phyloP scores from a whole-genome alignment of 1,140 invertebrate genomes.

The Penaeus indicus region DNA sequence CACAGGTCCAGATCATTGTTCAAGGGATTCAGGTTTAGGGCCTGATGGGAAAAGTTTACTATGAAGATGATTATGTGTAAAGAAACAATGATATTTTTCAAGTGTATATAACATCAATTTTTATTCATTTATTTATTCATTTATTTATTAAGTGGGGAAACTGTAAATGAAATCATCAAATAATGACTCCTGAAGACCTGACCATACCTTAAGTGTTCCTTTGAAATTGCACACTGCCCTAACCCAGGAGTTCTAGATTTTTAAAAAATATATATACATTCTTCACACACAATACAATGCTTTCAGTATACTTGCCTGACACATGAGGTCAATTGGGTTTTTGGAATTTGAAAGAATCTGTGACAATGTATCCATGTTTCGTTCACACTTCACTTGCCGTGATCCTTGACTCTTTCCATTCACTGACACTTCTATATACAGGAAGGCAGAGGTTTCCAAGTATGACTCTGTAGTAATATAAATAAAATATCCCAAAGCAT shows the following conservation, averaged over 20 bases:
- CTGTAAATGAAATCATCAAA: too few species aligned
- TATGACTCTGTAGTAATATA: slow-evolving; percentile 42
- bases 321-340: slow-evolving; percentile 57
- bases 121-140: too few species aligned
- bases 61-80: background rate
- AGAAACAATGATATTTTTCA: background rate
- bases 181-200: background rate
- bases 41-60: slow-evolving; percentile 30
- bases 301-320: slow-evolving; percentile 31
- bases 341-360: slow-evolving; percentile 23
- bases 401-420: slow-evolving; percentile 36
- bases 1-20: slow-evolving; percentile 46
- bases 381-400: slow-evolving; percentile 57
- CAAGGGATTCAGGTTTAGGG: slow-evolving; percentile 51
- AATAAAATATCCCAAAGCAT: background rate
- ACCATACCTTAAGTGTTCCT: background rate
- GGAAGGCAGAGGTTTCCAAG: slow-evolving; percentile 36
- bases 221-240: too few species aligned
- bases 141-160: too few species aligned
- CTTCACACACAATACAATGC: background rate
- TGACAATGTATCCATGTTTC: slow-evolving; percentile 46
- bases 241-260: background rate
- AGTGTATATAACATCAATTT: background rate
- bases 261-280: background rate
- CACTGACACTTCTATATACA: slow-evolving; percentile 43